Evolutionary conservation across 2,888 invertebrate species (phyloP).

Genomic region (Microdon myrmicae): DNA sequence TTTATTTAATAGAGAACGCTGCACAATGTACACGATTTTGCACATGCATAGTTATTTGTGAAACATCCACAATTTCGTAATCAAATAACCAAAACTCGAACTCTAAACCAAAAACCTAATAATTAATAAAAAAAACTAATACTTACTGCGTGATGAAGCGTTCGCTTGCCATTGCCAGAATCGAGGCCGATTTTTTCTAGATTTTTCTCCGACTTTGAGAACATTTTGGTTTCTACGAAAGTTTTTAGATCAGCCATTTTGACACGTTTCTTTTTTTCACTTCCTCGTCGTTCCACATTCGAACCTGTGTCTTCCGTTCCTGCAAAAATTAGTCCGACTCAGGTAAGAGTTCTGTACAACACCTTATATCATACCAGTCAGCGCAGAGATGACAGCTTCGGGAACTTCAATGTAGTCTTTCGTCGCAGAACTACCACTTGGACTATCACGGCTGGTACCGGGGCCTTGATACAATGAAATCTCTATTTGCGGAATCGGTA

Average conservation of each 20-base stretch:
- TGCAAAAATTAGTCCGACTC: constrained; percentile 33
- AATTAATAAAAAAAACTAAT: too few relatives aligned
- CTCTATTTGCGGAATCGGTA: constrained; percentile 93
- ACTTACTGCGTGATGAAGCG: constrained; percentile 75
- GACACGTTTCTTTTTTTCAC: constrained; percentile 88
- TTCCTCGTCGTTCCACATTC: constrained; percentile 72
- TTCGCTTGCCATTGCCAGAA: constrained; percentile 69
- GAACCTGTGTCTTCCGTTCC: constrained; percentile 60
- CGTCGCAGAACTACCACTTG: constrained; percentile 64
- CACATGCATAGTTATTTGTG: too few relatives aligned
- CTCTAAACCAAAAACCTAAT: too few relatives aligned
- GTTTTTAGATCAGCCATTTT: constrained; percentile 92
- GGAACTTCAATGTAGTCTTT: constrained; percentile 85
- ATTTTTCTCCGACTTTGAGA: constrained; percentile 91
- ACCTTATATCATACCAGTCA: constrained; percentile 15
- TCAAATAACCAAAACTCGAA: too few relatives aligned
- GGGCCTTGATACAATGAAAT: constrained; percentile 86
- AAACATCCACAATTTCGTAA: too few relatives aligned
- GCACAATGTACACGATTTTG: too few relatives aligned
- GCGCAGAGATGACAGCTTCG: constrained; percentile 68
- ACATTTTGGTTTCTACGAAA: constrained; percentile 89
- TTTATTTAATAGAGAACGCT: too few relatives aligned
- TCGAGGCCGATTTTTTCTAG: constrained; percentile 89
- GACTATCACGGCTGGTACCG: constrained; percentile 67
- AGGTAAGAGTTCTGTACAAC: background rate